Evolutionary conservation across 2,113 vertebrate species (phyloP).

Genomic region (Antigone vipio): DNA sequence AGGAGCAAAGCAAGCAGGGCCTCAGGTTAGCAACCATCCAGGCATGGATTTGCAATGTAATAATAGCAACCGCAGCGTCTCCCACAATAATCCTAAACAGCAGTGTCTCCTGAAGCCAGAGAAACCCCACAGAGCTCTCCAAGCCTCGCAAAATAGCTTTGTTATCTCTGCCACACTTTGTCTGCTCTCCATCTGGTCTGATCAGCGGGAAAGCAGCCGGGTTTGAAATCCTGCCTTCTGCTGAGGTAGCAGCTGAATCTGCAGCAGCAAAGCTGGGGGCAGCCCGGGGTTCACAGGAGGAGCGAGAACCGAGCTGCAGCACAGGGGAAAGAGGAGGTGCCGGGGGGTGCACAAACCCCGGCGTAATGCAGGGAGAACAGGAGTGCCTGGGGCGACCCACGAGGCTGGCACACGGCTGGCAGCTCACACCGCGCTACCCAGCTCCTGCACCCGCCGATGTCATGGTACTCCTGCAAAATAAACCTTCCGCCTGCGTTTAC

Average conservation of each 20-base stretch:
- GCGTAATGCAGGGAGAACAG: neutral
- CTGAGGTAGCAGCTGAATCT: neutral
- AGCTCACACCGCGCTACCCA: neutral
- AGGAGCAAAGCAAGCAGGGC: neutral
- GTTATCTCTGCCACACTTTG: neutral
- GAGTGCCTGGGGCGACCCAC: neutral
- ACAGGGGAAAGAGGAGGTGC: neutral
- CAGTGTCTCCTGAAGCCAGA: neutral
- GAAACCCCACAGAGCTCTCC: neutral
- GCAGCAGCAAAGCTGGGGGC: neutral
- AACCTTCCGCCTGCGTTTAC: accelerated
- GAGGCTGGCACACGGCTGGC: neutral
- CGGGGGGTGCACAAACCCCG: accelerated
- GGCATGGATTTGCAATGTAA: neutral
- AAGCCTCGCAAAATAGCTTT: neutral
- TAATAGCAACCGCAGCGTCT: neutral
- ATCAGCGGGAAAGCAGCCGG: neutral
- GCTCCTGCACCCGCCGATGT: accelerated
- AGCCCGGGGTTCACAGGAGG: neutral
- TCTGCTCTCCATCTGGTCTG: neutral
- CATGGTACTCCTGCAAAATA: neutral
- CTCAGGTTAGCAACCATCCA: neutral
- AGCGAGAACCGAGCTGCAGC: accelerated
- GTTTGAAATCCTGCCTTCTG: neutral
- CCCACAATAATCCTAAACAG: neutral